Conservation (phyloP, 1,140 invertebrate genomes). For the Heliconius hermathena region DNA sequence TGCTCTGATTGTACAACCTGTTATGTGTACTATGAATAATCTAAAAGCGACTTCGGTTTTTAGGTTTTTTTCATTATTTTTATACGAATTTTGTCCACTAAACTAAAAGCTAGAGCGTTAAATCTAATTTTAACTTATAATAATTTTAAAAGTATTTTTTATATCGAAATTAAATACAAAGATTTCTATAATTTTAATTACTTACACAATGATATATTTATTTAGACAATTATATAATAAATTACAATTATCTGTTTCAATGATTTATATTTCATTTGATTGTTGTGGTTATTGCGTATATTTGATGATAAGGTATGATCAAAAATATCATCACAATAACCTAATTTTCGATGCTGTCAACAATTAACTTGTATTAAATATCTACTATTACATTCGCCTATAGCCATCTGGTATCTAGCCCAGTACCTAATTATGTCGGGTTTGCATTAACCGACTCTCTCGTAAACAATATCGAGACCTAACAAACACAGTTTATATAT, state of each 20-base stretch:
- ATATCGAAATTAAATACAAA: no score
- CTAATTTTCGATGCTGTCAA: slow-evolving; percentile 32
- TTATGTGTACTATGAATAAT: slow-evolving; percentile 69
- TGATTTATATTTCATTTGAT: neutral
- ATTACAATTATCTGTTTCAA: slow-evolving; percentile 43
- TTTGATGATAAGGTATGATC: neutral
- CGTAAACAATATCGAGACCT: slow-evolving; percentile 57
- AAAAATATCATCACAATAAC: slow-evolving; percentile 17
- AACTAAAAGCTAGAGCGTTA: neutral
- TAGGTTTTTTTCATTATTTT: neutral
- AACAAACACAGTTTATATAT: slow-evolving; percentile 44
- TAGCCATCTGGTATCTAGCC: slow-evolving; percentile 46
- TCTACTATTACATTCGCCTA: slow-evolving; percentile 34
- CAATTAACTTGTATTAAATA: slow-evolving; percentile 41
- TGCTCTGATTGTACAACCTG: slow-evolving; percentile 71
- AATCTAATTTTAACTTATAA: neutral
- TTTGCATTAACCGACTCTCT: slow-evolving; percentile 48
- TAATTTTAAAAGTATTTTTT: no score
- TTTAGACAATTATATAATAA: neutral
- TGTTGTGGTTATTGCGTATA: neutral
- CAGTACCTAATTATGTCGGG: slow-evolving; percentile 47
- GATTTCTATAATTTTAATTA: neutral
- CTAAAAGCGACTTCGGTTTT: slow-evolving; percentile 31
- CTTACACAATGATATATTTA: neutral
- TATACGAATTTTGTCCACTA: neutral